A percentile compares a stretch with the other conserved stretches of the same genome.
phyloP scores from a whole-genome alignment of 2,113 vertebrate species.

The Carollia perspicillata region DNA sequence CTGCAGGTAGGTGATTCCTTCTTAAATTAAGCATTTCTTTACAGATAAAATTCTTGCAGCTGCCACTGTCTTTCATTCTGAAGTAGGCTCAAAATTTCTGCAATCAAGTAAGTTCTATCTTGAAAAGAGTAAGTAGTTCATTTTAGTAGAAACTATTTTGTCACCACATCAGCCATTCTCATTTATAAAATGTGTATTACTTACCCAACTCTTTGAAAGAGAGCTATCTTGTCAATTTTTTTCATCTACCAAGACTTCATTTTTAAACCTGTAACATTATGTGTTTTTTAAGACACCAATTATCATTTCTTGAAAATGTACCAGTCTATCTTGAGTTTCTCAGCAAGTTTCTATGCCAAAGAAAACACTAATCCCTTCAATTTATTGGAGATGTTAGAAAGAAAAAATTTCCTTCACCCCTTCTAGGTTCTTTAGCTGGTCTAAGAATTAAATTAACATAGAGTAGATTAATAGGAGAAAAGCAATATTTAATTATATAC shows the following conservation, averaged over 20 bases:
- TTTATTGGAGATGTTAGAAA: constrained; percentile 36
- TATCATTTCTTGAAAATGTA: constrained; percentile 34
- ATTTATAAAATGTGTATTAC: constrained; percentile 74
- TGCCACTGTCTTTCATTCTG: constrained; percentile 73
- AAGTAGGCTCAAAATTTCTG: constrained; percentile 72
- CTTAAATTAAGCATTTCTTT: constrained; percentile 61
- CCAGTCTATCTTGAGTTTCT: constrained; percentile 47
- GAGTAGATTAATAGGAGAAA: background rate
- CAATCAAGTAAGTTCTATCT: constrained; percentile 64
- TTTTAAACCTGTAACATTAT: constrained; percentile 6
- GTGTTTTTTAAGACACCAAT: constrained; percentile 64
- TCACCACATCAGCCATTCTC: constrained; percentile 67
- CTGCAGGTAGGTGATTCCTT: constrained; percentile 60
- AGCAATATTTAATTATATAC: background rate
- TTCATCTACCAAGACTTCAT: constrained; percentile 24
- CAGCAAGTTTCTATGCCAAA: constrained; percentile 41
- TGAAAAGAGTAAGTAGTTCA: constrained; percentile 58
- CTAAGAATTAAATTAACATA: background rate
- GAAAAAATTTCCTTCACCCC: background rate
- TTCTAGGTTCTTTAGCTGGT: background rate
- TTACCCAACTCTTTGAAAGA: constrained; percentile 76
- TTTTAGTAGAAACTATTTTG: constrained; percentile 67
- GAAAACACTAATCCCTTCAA: constrained; percentile 51
- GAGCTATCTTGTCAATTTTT: constrained; percentile 64
- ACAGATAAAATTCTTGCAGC: constrained; percentile 70